Evolutionary conservation across 2,113 vertebrate species (phyloP).

Genomic region (Zosterops hypoxanthus): DNA sequence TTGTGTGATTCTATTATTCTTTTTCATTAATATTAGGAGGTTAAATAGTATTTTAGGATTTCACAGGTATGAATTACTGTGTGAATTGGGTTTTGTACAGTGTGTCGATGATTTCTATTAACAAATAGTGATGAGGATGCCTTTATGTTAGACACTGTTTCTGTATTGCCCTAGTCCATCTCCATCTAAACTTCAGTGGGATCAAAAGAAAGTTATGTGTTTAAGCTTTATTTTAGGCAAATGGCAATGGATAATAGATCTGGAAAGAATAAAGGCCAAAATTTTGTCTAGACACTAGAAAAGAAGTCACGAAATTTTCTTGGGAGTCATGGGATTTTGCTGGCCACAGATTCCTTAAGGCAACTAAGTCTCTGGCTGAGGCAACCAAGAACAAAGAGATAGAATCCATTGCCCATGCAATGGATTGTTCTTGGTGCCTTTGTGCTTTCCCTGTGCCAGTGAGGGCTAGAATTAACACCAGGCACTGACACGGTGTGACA

Average conservation of each 20-base stretch:
- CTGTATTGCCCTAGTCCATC: background rate
- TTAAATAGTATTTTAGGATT: background rate
- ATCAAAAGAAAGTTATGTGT: background rate
- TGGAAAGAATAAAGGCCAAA: background rate
- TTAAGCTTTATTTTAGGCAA: background rate
- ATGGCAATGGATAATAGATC: background rate
- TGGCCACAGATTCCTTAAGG: background rate
- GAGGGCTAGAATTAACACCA: background rate
- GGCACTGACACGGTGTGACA: background rate
- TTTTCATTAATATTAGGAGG: background rate
- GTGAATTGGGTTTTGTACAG: background rate
- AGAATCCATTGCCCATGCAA: background rate
- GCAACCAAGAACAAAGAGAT: background rate
- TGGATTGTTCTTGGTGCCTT: background rate
- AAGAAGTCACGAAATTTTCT: background rate
- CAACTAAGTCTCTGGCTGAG: background rate
- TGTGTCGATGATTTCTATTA: background rate
- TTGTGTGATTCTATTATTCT: background rate
- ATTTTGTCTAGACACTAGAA: background rate
- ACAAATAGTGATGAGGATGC: background rate
- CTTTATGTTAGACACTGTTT: background rate
- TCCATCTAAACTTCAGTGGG: too few species aligned
- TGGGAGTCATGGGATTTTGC: background rate
- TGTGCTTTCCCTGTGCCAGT: background rate
- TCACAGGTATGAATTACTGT: background rate